Conservation (phyloP, 1,140 invertebrate genomes). For the Atopsyche davidsoni region DNA sequence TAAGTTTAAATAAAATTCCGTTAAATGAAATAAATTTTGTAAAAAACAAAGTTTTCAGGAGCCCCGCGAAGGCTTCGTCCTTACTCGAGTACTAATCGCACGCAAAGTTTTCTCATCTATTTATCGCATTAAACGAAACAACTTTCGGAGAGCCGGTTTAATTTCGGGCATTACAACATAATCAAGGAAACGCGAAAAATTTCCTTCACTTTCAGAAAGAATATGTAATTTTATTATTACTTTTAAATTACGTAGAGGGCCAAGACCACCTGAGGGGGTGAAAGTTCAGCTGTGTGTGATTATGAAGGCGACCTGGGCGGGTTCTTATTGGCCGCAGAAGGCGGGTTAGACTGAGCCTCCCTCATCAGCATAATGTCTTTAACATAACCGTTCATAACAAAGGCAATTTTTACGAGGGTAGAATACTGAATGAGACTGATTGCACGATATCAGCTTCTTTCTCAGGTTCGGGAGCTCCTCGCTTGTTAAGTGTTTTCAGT, state of each 20-base stretch:
- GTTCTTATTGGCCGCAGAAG: not conserved
- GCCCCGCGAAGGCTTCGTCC: no score
- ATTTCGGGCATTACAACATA: no score
- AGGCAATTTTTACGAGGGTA: no score
- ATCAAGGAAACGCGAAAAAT: not conserved
- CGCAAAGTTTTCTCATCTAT: not conserved
- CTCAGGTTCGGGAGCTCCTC: no score
- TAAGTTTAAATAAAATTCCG: no score
- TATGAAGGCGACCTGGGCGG: not conserved
- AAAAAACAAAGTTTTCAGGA: no score
- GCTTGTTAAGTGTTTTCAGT: no score
- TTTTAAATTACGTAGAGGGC: slow-evolving; percentile 6
- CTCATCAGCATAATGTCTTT: no score
- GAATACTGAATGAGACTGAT: no score
- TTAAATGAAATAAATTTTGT: no score
- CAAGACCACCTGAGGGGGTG: not conserved
- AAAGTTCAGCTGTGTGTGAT: not conserved
- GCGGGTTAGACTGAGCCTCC: not conserved
- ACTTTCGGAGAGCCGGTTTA: not conserved
- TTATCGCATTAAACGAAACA: not conserved
- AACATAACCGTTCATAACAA: no score
- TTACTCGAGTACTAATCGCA: slow-evolving; percentile 1
- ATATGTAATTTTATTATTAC: slow-evolving; percentile 20
- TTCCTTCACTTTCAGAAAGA: slow-evolving; percentile 15
- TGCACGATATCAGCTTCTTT: no score